Evolutionary conservation across 2,797 vertebrate species (phyloP).

Genomic region (Gouania willdenowi): DNA sequence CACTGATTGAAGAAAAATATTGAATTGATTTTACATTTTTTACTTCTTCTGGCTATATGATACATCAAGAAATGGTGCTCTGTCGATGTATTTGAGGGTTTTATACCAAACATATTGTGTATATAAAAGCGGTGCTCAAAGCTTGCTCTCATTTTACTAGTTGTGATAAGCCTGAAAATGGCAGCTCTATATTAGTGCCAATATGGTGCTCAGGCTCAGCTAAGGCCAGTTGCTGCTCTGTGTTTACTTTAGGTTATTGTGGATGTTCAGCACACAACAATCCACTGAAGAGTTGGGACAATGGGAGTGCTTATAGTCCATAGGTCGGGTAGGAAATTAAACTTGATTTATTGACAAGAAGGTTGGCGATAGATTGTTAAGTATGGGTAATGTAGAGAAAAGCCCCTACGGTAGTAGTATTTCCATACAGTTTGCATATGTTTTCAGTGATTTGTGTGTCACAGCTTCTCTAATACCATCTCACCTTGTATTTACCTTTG

Average conservation of each 20-base stretch:
- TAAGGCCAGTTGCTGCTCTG: conserved; percentile 19
- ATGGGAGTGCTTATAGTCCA: conserved; percentile 28
- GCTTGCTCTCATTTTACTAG: conserved; percentile 40
- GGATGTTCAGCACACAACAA: conserved; percentile 40
- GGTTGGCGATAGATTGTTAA: conserved; percentile 17
- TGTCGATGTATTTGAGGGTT: conserved; percentile 15
- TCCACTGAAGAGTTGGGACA: conserved; percentile 29
- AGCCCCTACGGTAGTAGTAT: conserved; percentile 3
- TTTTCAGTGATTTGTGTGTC: conserved; percentile 6
- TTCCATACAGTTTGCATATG: conserved; percentile 15
- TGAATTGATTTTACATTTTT: conserved; percentile 6
- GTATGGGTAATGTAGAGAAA: conserved; percentile 16
- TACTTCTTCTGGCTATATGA: conserved; percentile 7
- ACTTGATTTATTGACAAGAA: conserved; percentile 28
- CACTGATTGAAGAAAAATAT: conserved; percentile 6
- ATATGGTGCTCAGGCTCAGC: conserved; percentile 34
- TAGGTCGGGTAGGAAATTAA: conserved; percentile 25
- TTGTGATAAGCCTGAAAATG: conserved; percentile 18
- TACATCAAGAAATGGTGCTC: conserved; percentile 3
- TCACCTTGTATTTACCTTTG: conserved; percentile 4
- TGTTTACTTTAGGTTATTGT: conserved; percentile 66
- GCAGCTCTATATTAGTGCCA: conserved; percentile 37
- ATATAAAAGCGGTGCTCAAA: conserved; percentile 27
- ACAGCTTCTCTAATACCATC: conserved; percentile 1
- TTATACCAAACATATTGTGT: conserved; percentile 23